Evolutionary conservation across 2,113 vertebrate genomes (phyloP), one percentile per base, ranked within the genome.

Genomic region (Nothocercus nigrocapillus): DNA sequence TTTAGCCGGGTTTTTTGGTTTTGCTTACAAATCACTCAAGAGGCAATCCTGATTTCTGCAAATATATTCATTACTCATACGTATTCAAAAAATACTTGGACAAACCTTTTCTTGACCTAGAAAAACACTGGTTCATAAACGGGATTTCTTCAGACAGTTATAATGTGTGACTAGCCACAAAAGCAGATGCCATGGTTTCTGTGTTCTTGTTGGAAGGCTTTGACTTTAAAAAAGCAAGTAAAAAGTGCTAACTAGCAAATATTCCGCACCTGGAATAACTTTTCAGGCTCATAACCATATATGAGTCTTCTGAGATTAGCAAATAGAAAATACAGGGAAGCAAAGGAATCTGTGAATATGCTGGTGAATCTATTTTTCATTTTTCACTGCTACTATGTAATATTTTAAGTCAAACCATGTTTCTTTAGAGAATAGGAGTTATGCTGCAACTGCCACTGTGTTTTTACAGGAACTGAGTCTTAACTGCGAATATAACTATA

Each of bases 1-100:
- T 97, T 90, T 92, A 97, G 82, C 81, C 3, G 0, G 44, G 62
- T 66, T 25, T 54, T 54, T 70, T 85, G 14, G 24, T 91, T 90
- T 82, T 93, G 73, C 88, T 96, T 93, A 90, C 94, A 93, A 91
- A 93, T 93, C 59, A 75, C 95, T 97, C 85, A 96, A 94, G 89
- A 96, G 53, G 44, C 70, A 93, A 84, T 86, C 62, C 73, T 85
- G 69, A 82, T 70, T 75, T 89, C 63, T 75, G 40, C 67, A 94
- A 95, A 90, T 95, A 78, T 91, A 86, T 90, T 96, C 8, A 0
- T 76, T 92, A 75, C 36, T 66, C 21, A 3, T 51, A 93, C 91
- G 66, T 73, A 78, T 85, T 93, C 73, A 62, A 76, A 12, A 82
- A 95, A 89, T 75, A 68, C 70, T 82, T 81, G 70, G 92, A 83